phyloP scores from a whole-genome alignment of 2,113 vertebrate genomes.

The Colinus virginianus region DNA sequence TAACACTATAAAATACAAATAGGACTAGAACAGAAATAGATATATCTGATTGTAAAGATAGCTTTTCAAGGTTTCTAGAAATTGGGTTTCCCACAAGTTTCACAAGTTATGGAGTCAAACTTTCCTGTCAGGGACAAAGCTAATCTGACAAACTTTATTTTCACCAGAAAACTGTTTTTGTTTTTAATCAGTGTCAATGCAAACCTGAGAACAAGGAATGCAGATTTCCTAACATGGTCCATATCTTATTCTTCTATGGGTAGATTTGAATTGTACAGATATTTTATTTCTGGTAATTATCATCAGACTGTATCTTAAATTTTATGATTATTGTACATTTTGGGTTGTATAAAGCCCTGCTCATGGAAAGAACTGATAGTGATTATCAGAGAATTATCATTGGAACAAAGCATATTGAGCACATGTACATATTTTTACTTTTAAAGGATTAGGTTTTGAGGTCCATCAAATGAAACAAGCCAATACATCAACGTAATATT shows the following conservation, averaged over 20 bases:
- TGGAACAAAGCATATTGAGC: background rate
- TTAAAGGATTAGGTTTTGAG: background rate
- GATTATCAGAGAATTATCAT: background rate
- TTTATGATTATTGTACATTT: background rate
- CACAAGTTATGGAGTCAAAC: background rate
- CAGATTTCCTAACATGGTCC: background rate
- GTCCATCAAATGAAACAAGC: background rate
- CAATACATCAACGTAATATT: background rate
- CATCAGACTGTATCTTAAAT: background rate
- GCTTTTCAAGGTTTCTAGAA: background rate
- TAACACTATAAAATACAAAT: background rate
- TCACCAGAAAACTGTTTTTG: background rate
- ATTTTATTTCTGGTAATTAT: background rate
- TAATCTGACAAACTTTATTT: background rate
- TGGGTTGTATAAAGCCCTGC: background rate
- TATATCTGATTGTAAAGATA: background rate
- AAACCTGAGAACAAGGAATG: background rate
- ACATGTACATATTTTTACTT: background rate
- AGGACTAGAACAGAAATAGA: background rate
- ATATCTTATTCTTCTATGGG: background rate
- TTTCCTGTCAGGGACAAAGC: background rate
- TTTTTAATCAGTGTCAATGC: background rate
- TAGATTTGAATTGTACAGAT: background rate
- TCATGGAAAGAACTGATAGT: background rate
- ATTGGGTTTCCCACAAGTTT: background rate